A percentile compares a stretch with the other conserved stretches of the same genome.
phyloP scores from a whole-genome alignment of 2,797 vertebrate genomes.

The Buphagus erythrorhynchus region DNA sequence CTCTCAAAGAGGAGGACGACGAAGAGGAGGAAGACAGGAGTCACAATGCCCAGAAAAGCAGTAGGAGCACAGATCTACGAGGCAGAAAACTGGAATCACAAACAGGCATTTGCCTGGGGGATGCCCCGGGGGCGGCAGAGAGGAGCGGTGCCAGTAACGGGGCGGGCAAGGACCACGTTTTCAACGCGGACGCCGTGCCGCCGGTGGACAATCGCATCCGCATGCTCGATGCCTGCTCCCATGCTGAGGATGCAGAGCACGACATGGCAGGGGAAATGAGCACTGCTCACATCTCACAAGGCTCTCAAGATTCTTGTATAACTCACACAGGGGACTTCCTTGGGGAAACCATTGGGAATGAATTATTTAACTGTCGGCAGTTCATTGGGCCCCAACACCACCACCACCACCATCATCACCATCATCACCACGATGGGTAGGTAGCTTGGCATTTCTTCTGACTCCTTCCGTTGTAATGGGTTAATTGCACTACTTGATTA shows the following conservation, averaged over 20 bases:
- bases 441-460: neutral
- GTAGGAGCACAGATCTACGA: constrained; percentile 84
- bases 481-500: no score
- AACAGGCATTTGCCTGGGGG: constrained; percentile 83
- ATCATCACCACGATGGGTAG: constrained; percentile 93
- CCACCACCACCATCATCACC: constrained; percentile 92
- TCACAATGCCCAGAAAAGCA: constrained; percentile 82
- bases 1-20: constrained; percentile 93
- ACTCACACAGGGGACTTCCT: constrained; percentile 91
- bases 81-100: constrained; percentile 88
- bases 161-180: constrained; percentile 84
- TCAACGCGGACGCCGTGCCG: constrained; percentile 82
- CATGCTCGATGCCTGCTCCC: constrained; percentile 88
- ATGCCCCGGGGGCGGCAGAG: constrained; percentile 79
- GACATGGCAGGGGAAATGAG: constrained; percentile 84
- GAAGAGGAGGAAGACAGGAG: constrained; percentile 89
- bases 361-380: constrained; percentile 93
- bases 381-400: constrained; percentile 96
- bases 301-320: constrained; percentile 91
- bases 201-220: constrained; percentile 86
- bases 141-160: constrained; percentile 75
- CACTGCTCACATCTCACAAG: constrained; percentile 84
- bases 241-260: constrained; percentile 81
- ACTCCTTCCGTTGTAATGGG: neutral
- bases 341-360: constrained; percentile 91